Percentiles rank a stretch among this genome's conserved stretches.
Evolutionary conservation across 1,140 invertebrate species (phyloP).

Genomic region (Sarcophaga peregrina): DNA sequence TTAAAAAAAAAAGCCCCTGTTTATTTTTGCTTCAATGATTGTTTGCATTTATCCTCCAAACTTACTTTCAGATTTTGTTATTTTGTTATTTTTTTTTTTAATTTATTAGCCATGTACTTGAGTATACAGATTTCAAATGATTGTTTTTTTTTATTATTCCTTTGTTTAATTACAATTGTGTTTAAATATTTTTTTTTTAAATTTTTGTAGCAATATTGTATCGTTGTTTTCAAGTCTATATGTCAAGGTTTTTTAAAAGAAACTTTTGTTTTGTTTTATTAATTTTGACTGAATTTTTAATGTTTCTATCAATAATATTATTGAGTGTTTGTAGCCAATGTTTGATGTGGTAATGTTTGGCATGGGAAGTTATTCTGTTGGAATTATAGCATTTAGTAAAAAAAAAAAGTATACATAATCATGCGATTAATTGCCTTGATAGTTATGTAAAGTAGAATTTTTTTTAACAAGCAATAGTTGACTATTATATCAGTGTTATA

Average conservation of each 20-base stretch:
- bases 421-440: constrained; percentile 26
- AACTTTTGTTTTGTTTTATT: constrained; percentile 12
- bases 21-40: not conserved
- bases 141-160: not conserved
- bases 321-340: too few species aligned
- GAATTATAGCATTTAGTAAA: too few species aligned
- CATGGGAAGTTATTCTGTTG: too few species aligned
- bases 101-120: constrained; percentile 1
- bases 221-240: not conserved
- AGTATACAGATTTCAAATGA: not conserved
- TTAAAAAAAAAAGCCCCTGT: not conserved
- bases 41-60: not conserved
- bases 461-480: too few species aligned
- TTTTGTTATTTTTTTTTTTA: too few species aligned
- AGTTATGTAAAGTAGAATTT: not conserved
- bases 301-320: too few species aligned
- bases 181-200: not conserved
- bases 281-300: not conserved
- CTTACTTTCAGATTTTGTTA: not conserved
- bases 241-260: constrained; percentile 32
- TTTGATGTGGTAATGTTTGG: too few species aligned
- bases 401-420: not conserved
- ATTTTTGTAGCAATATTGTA: not conserved
- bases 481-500: too few species aligned
- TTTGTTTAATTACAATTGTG: constrained; percentile 4